These are phyloP conservation scores for Rissa tridactyla DNA, from an alignment of 2,113 vertebrate genomes.

Conservation along the genomic window DNA sequence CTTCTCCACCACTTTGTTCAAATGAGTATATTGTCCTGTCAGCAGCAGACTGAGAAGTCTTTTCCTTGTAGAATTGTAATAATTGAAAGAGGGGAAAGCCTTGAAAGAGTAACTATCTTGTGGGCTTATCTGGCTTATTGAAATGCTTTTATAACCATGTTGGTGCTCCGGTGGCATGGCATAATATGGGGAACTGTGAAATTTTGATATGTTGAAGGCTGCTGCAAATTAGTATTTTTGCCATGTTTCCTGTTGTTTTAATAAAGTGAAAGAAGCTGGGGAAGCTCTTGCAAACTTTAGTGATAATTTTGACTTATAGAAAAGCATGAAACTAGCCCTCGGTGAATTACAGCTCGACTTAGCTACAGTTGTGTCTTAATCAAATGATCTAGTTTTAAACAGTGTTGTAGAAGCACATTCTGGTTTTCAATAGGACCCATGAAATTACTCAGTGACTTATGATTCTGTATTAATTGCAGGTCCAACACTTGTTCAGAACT, in stretches of 20 bases:
- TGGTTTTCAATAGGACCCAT: background rate
- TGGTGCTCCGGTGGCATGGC: background rate
- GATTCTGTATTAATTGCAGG: slow-evolving; percentile 70
- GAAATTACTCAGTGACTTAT: background rate
- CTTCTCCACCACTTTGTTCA: rapidly evolving
- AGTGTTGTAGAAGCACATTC: background rate
- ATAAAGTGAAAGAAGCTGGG: background rate
- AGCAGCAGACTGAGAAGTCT: background rate
- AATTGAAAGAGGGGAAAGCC: background rate
- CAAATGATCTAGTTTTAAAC: background rate
- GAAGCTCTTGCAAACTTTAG: background rate
- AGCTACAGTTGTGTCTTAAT: background rate
- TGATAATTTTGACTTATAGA: background rate
- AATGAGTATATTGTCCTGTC: background rate
- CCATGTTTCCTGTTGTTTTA: background rate
- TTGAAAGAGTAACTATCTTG: background rate
- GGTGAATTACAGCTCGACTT: background rate
- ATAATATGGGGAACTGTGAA: background rate
- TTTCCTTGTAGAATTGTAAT: background rate
- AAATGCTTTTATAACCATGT: background rate
- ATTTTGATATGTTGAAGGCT: background rate
- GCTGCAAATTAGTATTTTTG: background rate
- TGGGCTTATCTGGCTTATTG: background rate
- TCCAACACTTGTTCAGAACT: slow-evolving; percentile 87
- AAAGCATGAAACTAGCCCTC: background rate